Evolutionary conservation across 1,140 invertebrate species (phyloP).

Genomic region (Papilio polytes): DNA sequence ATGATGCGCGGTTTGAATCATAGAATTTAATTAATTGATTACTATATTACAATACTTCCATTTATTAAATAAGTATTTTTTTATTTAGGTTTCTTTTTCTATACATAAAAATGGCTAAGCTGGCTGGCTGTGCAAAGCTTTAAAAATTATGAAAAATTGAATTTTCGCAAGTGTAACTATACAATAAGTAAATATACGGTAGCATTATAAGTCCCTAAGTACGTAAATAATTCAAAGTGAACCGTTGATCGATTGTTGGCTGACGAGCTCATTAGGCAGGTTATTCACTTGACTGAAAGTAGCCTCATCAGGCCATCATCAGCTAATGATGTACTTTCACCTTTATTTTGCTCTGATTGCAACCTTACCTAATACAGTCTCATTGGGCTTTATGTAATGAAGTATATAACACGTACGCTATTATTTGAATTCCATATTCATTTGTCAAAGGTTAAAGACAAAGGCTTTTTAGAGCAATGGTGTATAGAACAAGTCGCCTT

Average conservation of each 20-base stretch:
- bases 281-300: conserved; percentile 38
- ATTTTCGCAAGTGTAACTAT: too few species aligned
- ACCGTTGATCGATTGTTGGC: conserved; percentile 14
- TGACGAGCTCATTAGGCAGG: conserved; percentile 24
- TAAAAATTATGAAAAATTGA: too few species aligned
- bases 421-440: background rate
- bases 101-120: too few species aligned
- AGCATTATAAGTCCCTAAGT: background rate
- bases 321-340: conserved; percentile 39
- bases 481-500: too few species aligned
- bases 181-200: background rate
- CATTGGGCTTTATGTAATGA: background rate
- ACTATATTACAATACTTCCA: too few species aligned
- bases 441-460: background rate
- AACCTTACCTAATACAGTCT: conserved; percentile 8
- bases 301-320: conserved; percentile 20
- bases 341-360: conserved; percentile 2
- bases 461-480: background rate
- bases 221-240: background rate
- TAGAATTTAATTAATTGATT: background rate
- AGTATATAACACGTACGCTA: background rate
- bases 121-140: too few species aligned
- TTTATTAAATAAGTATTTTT: too few species aligned
- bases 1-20: background rate
- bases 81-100: too few species aligned